These are phyloP conservation scores for Drosophila pruinosa DNA, from an alignment of 1,140 invertebrate genomes.

Conservation along the genomic window DNA sequence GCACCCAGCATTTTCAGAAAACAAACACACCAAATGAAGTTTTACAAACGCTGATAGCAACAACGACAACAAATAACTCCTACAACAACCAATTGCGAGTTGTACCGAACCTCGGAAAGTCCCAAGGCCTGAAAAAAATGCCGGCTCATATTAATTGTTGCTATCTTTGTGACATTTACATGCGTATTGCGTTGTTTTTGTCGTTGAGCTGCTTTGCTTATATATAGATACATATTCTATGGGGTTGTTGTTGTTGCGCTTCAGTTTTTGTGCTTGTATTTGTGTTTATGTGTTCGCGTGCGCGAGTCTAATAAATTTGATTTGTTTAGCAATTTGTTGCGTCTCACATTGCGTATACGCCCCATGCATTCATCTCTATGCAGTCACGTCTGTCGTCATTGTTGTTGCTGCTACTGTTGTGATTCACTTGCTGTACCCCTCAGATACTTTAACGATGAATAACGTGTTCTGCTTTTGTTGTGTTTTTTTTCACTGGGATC, in stretches of 20 bases:
- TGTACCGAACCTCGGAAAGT: constrained; percentile 8
- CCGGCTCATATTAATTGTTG: constrained; percentile 69
- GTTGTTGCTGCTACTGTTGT: not conserved
- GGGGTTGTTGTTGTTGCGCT: constrained; percentile 9
- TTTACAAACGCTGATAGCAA: constrained; percentile 70
- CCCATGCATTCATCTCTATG: constrained; percentile 68
- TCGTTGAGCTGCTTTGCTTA: constrained; percentile 5
- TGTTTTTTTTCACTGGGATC: constrained; percentile 41
- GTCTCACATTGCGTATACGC: constrained; percentile 79
- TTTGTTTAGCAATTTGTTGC: constrained; percentile 81
- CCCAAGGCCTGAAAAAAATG: constrained; percentile 40
- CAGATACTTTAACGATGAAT: constrained; percentile 72
- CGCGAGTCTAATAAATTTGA: constrained; percentile 71
- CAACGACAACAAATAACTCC: constrained; percentile 10
- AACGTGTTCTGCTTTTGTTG: constrained; percentile 47
- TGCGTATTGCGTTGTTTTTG: constrained; percentile 47
- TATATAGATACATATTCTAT: not conserved
- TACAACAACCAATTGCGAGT: constrained; percentile 13
- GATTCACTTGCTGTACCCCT: constrained; percentile 18
- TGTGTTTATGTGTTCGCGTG: constrained; percentile 18
- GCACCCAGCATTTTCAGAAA: constrained; percentile 32
- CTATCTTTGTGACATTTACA: constrained; percentile 65
- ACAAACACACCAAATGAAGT: constrained; percentile 68
- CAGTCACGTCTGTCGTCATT: constrained; percentile 52
- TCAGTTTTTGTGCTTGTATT: too few species aligned